Base-by-base conservation (phyloP, 53 echinoderm and acorn worm species). In the Apostichopus leukothele region DNA sequence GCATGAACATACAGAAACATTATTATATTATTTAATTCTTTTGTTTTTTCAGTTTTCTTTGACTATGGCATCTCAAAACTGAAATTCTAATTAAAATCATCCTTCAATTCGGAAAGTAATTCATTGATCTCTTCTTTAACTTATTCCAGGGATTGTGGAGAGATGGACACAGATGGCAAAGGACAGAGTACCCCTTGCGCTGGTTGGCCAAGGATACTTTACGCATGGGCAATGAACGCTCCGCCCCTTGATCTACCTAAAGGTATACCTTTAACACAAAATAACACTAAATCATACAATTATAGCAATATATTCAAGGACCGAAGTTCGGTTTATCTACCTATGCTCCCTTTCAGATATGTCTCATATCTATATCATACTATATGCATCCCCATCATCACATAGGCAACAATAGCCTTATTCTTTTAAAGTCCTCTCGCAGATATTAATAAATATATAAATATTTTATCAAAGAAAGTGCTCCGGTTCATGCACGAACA, bases 181-280 rank as follows among this genome's bases (percentile, higher is more conserved):
- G 73, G 55, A 4, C 52, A 61, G 19, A 74, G 75, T 12, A 91
- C 95, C 52, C 92, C 93, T 0, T 97, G 97, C 50, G 66, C 63
- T 25, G 88, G 87, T 39, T 90, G 80, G 12, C 89, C 93, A 18
- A 95, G 92, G 90, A 98, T 95, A 67, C 89, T 95, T 6, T 98
- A 98, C 71, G 95, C 98, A 10, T 98, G 98, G 98, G 97, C 98
- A 14, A 93, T 98, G 92, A 94, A 98, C 59, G 98, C 98, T 5
- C 98, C 98, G 3, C 52, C 95, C 2, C 90, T 98, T 7, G 88
- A 94, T 27, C 90, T 98, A 74, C 98, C 98, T 12, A 55, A 93
- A 76, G 94, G 96, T 96, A 86, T 26, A 0, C 21, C 16, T 39
- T 75, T 10, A 75, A 39, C 75, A 26, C 21, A 16, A 6, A 16